phyloP scores from a whole-genome alignment of 2,797 vertebrate genomes.

The Clarias fuscus region DNA sequence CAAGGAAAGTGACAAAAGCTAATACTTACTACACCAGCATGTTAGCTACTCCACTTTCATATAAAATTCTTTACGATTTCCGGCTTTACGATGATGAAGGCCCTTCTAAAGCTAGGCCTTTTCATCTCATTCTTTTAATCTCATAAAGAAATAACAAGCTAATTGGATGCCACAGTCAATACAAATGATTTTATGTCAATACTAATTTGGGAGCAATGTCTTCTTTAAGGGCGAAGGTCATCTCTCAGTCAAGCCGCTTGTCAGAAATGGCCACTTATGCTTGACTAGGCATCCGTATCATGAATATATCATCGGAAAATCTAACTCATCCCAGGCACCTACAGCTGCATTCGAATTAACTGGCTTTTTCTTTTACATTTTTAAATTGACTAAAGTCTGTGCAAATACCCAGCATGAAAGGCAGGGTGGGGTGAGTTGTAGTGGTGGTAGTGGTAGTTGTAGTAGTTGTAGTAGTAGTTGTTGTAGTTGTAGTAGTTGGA shows the following conservation, averaged over 20 bases:
- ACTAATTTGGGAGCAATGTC: constrained; percentile 15
- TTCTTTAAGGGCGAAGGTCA: constrained; percentile 10
- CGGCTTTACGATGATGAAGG: neutral
- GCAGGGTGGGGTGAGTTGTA: constrained; percentile 54
- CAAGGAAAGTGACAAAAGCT: constrained; percentile 18
- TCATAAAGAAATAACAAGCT: constrained; percentile 29
- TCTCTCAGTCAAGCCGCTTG: constrained; percentile 36
- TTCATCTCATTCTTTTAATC: constrained; percentile 39
- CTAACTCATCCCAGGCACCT: neutral
- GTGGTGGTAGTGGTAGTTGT: constrained; percentile 57
- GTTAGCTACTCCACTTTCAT: neutral
- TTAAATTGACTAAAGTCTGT: constrained; percentile 25
- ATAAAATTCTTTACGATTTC: neutral
- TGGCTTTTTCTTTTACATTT: neutral
- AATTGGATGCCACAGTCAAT: constrained; percentile 38
- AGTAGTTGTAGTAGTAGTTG: constrained; percentile 55
- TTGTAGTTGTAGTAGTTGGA: constrained; percentile 61
- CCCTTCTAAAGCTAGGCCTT: neutral
- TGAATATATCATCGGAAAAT: neutral
- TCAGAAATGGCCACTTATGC: constrained; percentile 25
- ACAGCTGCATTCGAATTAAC: neutral
- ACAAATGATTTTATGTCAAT: constrained; percentile 27
- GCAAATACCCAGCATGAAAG: constrained; percentile 73
- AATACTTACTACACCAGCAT: constrained; percentile 32
- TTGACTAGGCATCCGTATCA: constrained; percentile 9